Evolutionary conservation across 2,888 invertebrate genomes (phyloP).

Genomic region (Euzophera pinguis): DNA sequence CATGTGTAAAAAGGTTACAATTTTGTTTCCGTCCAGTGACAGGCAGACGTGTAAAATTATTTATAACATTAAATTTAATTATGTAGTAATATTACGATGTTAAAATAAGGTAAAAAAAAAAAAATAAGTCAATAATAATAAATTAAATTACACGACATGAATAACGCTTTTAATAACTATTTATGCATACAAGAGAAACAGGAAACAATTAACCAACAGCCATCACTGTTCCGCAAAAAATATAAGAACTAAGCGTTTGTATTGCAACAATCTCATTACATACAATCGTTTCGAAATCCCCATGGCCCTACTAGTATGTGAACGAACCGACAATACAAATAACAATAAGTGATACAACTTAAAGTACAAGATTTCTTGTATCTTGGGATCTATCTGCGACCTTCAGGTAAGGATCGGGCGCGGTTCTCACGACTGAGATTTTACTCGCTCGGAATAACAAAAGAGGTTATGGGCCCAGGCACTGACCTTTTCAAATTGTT

Average conservation of each 20-base stretch:
- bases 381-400: constrained; percentile 34
- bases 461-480: constrained; percentile 33
- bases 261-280: constrained; percentile 41
- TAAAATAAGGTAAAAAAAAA: too few relatives aligned
- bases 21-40: too few relatives aligned
- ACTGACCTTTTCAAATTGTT: constrained; percentile 19
- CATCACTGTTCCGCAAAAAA: constrained; percentile 8
- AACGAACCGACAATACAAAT: constrained; percentile 54
- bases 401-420: constrained; percentile 33
- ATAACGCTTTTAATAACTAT: too few relatives aligned
- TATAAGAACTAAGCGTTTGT: constrained; percentile 15
- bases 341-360: constrained; percentile 49
- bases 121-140: too few relatives aligned
- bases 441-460: constrained; percentile 30
- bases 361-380: constrained; percentile 21
- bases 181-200: background rate
- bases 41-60: too few relatives aligned
- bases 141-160: too few relatives aligned
- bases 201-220: constrained; percentile 2
- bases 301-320: constrained; percentile 56
- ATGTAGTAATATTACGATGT: too few relatives aligned
- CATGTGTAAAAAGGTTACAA: too few relatives aligned
- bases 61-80: too few relatives aligned
- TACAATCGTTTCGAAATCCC: constrained; percentile 44
- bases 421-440: constrained; percentile 47